These are phyloP conservation scores for Ptychochromis oligacanthus DNA, from an alignment of 2,113 vertebrate genomes.

Conservation along the genomic window DNA sequence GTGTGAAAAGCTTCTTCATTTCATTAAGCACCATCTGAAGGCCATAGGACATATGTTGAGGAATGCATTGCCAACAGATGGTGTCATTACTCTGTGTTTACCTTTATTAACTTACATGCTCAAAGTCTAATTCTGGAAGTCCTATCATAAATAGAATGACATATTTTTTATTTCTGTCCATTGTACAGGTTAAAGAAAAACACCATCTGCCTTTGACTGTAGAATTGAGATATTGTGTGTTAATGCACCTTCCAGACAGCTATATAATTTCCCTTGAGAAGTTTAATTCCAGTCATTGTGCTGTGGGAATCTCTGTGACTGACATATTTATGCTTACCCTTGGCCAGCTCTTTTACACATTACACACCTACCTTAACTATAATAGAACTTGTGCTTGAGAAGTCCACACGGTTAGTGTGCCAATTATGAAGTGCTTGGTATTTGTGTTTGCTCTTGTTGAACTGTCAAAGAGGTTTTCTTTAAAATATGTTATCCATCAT, in stretches of 20 bases:
- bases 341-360: neutral
- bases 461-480: neutral
- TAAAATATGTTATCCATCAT: neutral
- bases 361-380: neutral
- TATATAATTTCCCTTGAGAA: neutral
- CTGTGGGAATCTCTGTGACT: neutral
- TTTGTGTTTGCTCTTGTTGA: neutral
- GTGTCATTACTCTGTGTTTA: neutral
- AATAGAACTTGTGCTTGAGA: neutral
- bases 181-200: too few relatives aligned
- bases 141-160: too few relatives aligned
- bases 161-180: neutral
- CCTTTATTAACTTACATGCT: neutral
- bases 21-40: neutral
- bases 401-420: neutral
- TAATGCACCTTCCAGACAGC: neutral
- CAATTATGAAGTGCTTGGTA: neutral
- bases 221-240: too few relatives aligned
- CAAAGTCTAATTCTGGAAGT: too few relatives aligned
- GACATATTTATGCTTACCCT: neutral
- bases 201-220: too few relatives aligned
- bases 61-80: neutral
- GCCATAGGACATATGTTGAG: neutral
- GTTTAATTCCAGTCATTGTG: neutral
- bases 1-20: neutral